Evolutionary conservation across 2,797 vertebrate genomes (phyloP).

Genomic region (Oreortyx pictus): DNA sequence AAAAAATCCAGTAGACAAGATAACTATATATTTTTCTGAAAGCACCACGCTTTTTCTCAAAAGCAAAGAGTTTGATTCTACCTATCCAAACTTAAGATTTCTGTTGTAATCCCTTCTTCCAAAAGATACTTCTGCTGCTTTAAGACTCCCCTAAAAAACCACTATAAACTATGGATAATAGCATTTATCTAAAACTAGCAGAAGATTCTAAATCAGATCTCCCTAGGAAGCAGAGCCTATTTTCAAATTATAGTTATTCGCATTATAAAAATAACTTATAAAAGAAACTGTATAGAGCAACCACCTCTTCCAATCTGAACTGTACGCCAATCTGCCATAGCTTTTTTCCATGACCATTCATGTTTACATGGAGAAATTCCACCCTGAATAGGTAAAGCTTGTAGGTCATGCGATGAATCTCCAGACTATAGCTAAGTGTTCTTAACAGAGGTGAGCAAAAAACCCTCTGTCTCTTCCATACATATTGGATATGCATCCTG

Average conservation of each 20-base stretch:
- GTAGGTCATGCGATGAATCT: background rate
- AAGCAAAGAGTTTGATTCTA: background rate
- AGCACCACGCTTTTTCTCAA: background rate
- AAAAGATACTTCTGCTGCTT: background rate
- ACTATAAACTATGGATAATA: background rate
- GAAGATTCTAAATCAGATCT: background rate
- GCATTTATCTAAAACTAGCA: background rate
- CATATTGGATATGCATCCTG: background rate
- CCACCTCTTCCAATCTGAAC: background rate
- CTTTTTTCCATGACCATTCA: background rate
- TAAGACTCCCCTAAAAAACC: background rate
- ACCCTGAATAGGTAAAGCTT: background rate
- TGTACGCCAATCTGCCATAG: background rate
- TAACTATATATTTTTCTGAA: background rate
- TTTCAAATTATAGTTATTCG: background rate
- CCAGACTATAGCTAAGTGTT: background rate
- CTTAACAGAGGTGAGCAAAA: background rate
- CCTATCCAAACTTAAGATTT: background rate
- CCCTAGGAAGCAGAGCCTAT: background rate
- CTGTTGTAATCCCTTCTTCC: background rate
- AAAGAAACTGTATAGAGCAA: background rate
- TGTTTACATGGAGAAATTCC: background rate
- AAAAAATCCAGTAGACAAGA: background rate
- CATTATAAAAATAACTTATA: background rate
- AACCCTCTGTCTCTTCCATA: fast-evolving